phyloP scores from a whole-genome alignment of 1,140 invertebrate species.

The Drosophila athabasca region DNA sequence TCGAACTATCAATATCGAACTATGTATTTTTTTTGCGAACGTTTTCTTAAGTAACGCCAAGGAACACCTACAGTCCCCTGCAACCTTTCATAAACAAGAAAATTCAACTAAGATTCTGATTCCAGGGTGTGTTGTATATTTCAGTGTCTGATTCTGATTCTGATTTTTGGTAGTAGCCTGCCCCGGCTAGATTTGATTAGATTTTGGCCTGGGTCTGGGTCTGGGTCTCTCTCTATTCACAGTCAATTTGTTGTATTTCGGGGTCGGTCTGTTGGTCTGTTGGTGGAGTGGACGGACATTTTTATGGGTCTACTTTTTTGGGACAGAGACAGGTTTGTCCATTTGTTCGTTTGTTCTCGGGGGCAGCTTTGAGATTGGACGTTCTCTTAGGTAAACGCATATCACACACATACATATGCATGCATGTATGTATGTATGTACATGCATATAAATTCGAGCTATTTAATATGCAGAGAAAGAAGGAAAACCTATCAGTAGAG shows the following conservation, averaged over 20 bases:
- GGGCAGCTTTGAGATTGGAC: constrained; percentile 33
- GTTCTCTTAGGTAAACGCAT: constrained; percentile 27
- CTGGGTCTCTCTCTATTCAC: no score
- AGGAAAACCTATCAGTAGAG: constrained; percentile 35
- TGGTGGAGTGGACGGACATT: constrained; percentile 48
- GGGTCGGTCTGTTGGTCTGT: background rate
- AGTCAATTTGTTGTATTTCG: constrained; percentile 4
- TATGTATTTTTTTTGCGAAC: constrained; percentile 12
- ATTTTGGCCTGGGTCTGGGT: constrained; percentile 46
- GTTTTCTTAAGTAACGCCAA: constrained; percentile 31
- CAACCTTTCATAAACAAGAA: constrained; percentile 15
- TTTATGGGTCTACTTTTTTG: constrained; percentile 62
- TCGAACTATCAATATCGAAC: background rate
- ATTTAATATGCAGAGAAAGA: constrained; percentile 59
- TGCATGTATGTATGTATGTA: no score
- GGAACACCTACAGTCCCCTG: constrained; percentile 9
- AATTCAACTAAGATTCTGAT: constrained; percentile 23
- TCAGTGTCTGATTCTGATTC: constrained; percentile 11
- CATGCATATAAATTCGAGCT: constrained; percentile 40
- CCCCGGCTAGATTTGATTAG: constrained; percentile 55
- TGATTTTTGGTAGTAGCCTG: constrained; percentile 8
- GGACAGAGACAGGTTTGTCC: constrained; percentile 59
- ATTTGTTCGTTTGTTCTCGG: background rate
- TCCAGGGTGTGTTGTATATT: constrained; percentile 40
- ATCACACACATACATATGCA: background rate